A percentile compares a stretch with the other conserved stretches of the same genome.
These are phyloP conservation scores for Agonopterix arenella DNA, from an alignment of 2,888 invertebrate species.

Conservation along the genomic window DNA sequence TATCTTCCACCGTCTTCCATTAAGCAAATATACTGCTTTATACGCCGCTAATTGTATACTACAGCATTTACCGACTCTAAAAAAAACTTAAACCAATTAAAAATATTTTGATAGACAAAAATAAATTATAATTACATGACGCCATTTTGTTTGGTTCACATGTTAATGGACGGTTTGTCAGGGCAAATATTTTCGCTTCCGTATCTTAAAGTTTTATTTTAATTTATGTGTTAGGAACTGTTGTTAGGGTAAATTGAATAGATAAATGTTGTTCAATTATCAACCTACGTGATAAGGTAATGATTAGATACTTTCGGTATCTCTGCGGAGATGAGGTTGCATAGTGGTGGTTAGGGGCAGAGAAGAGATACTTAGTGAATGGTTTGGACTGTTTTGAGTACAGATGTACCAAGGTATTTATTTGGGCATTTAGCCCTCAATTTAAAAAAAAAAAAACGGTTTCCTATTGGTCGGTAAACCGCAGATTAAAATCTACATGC, in stretches of 20 bases:
- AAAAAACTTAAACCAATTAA: conserved; percentile 68
- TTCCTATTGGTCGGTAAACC: too few species aligned
- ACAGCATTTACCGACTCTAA: conserved; percentile 63
- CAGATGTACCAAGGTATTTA: too few species aligned
- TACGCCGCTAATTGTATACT: conserved; percentile 61
- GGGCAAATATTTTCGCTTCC: conserved; percentile 55
- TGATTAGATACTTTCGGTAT: too few species aligned
- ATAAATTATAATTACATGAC: conserved; percentile 53
- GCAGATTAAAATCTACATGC: too few species aligned
- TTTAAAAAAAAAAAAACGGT: too few species aligned
- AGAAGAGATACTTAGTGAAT: too few species aligned
- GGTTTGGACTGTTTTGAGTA: too few species aligned
- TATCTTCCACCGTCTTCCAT: conserved; percentile 72
- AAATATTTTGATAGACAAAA: conserved; percentile 74
- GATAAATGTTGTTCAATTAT: too few species aligned
- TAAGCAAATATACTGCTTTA: conserved; percentile 75
- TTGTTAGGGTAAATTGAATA: conserved; percentile 26
- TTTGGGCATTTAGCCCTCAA: too few species aligned
- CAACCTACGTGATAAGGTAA: too few species aligned
- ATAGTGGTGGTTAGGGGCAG: too few species aligned
- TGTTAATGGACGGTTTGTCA: conserved; percentile 51
- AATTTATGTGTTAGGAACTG: conserved; percentile 37
- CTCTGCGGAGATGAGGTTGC: too few species aligned
- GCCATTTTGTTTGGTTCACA: conserved; percentile 49
- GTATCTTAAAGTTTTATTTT: conserved; percentile 39